phyloP scores from a whole-genome alignment of 2,888 invertebrate genomes.

The Drosophila diplacantha region DNA sequence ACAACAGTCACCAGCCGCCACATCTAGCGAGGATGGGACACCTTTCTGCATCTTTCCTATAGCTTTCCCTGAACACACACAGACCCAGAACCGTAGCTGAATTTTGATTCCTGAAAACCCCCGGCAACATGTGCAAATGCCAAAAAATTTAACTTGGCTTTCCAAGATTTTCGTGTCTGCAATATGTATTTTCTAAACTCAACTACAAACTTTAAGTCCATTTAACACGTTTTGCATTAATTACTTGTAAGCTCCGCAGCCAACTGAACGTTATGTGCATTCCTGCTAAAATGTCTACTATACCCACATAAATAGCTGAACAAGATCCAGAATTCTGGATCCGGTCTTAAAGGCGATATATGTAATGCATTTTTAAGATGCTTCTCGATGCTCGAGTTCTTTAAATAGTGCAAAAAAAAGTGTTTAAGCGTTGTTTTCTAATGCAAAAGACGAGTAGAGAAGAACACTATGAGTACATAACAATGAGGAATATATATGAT shows the following conservation, averaged over 20 bases:
- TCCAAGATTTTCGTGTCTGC: constrained; percentile 45
- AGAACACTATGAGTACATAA: constrained; percentile 52
- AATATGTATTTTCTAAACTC: constrained; percentile 44
- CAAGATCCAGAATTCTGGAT: constrained; percentile 40
- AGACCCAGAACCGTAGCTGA: constrained; percentile 34
- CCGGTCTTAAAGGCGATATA: constrained; percentile 30
- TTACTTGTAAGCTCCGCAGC: constrained; percentile 51
- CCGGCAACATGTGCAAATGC: constrained; percentile 49
- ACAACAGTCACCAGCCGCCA: constrained; percentile 37
- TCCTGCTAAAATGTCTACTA: constrained; percentile 52
- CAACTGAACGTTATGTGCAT: constrained; percentile 53
- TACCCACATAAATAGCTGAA: constrained; percentile 35
- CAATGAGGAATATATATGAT: constrained; percentile 53
- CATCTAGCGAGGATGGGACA: constrained; percentile 30
- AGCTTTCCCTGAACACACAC: constrained; percentile 29
- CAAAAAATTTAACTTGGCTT: constrained; percentile 43
- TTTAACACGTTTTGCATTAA: constrained; percentile 55
- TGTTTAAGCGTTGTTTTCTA: constrained; percentile 61
- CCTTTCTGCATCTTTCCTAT: constrained; percentile 31
- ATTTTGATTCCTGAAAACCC: constrained; percentile 26
- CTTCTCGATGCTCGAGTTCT: constrained; percentile 46
- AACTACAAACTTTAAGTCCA: constrained; percentile 60
- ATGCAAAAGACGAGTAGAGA: constrained; percentile 54
- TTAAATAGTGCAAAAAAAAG: constrained; percentile 51
- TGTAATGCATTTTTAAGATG: constrained; percentile 59